These are phyloP conservation scores for Hystrix cristata DNA, from an alignment of 2,113 vertebrate genomes.

Conservation along the genomic window DNA sequence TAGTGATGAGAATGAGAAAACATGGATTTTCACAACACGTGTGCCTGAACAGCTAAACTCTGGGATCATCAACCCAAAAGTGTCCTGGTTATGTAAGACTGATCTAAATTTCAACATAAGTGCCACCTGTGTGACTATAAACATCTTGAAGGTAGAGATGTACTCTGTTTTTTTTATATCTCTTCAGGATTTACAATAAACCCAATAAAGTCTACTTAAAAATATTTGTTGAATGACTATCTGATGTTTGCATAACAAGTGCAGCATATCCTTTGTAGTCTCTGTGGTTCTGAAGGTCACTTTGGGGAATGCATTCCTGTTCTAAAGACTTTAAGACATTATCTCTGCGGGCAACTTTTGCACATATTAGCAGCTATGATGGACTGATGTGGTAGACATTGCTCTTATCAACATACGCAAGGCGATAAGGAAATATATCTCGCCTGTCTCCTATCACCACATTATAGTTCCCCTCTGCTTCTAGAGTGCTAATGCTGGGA, in stretches of 20 bases:
- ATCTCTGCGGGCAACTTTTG: conserved; percentile 78
- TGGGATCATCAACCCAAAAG: neutral
- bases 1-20: neutral
- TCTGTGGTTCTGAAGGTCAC: conserved; percentile 11
- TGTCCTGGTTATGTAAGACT: conserved; percentile 25
- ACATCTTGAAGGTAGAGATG: neutral
- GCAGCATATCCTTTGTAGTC: conserved; percentile 3
- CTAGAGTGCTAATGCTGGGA: conserved; percentile 6
- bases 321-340: conserved; percentile 4
- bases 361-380: conserved; percentile 77
- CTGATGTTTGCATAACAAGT: conserved; percentile 22
- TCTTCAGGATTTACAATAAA: conserved; percentile 29
- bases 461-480: conserved; percentile 49
- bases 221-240: conserved; percentile 43
- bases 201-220: neutral
- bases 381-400: conserved; percentile 75
- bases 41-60: neutral
- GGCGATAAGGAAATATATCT: conserved; percentile 82
- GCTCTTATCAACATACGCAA: conserved; percentile 79
- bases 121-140: conserved; percentile 22
- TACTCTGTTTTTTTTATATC: conserved; percentile 37
- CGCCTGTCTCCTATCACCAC: conserved; percentile 81
- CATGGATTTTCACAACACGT: neutral
- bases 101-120: neutral
- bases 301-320: neutral